Evolutionary conservation across 2,888 invertebrate genomes (phyloP).

Genomic region (Melipona beecheii): DNA sequence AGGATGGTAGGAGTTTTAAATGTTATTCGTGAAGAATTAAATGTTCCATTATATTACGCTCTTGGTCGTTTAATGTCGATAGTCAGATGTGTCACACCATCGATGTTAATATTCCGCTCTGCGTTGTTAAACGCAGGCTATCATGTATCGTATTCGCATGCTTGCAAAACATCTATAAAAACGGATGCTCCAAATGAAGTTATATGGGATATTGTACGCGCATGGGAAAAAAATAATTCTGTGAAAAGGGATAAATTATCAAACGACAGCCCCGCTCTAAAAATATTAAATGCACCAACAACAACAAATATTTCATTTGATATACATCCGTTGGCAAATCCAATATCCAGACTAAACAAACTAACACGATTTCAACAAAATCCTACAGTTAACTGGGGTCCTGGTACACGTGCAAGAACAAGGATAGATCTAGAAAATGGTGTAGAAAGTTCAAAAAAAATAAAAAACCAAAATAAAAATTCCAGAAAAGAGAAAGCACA

Average conservation of each 20-base stretch:
- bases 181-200: slow-evolving; percentile 94
- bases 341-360: slow-evolving; percentile 89
- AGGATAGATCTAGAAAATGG: slow-evolving; percentile 84
- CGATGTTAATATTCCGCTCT: slow-evolving; percentile 88
- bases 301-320: slow-evolving; percentile 85
- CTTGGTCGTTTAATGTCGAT: slow-evolving; percentile 87
- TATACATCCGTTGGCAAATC: slow-evolving; percentile 91
- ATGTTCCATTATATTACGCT: slow-evolving; percentile 94
- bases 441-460: slow-evolving; percentile 87
- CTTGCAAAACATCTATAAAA: slow-evolving; percentile 94
- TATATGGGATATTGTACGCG: slow-evolving; percentile 96
- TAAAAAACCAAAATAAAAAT: slow-evolving; percentile 89
- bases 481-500: slow-evolving; percentile 78
- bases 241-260: slow-evolving; percentile 87
- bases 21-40: slow-evolving; percentile 93
- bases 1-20: slow-evolving; percentile 92
- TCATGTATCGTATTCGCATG: slow-evolving; percentile 96
- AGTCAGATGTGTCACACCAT: slow-evolving; percentile 77
- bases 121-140: slow-evolving; percentile 95
- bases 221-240: slow-evolving; percentile 91
- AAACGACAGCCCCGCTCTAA: slow-evolving; percentile 85
- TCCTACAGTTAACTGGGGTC: slow-evolving; percentile 96
- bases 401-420: slow-evolving; percentile 91
- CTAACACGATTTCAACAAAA: slow-evolving; percentile 94
- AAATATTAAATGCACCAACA: slow-evolving; percentile 86